These are phyloP conservation scores for Scophthalmus maximus DNA, from an alignment of 2,113 vertebrate species.

Conservation along the genomic window DNA sequence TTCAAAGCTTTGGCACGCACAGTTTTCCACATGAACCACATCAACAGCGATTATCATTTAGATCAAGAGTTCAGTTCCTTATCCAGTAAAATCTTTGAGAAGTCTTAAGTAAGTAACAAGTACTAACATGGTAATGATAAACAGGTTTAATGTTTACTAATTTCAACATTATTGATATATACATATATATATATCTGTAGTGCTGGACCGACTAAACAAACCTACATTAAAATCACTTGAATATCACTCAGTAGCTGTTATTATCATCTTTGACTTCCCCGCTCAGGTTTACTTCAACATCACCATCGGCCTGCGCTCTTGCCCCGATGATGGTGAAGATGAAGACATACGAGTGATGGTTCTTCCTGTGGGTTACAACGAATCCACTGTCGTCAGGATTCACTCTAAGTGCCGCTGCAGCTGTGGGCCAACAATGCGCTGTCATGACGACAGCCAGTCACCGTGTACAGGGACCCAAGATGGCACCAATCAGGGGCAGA, in stretches of 20 bases:
- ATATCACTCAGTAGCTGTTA: too few species aligned
- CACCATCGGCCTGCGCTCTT: conserved; percentile 87
- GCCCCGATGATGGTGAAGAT: conserved; percentile 77
- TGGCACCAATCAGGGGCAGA: conserved; percentile 23
- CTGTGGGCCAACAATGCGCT: conserved; percentile 79
- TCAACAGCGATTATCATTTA: conserved; percentile 25
- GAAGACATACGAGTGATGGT: conserved; percentile 84
- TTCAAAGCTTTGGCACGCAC: conserved; percentile 12
- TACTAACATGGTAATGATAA: too few species aligned
- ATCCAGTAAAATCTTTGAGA: too few species aligned
- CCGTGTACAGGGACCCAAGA: conserved; percentile 60
- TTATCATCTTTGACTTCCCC: background rate
- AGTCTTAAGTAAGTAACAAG: too few species aligned
- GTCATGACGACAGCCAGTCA: conserved; percentile 76
- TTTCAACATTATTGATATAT: too few species aligned
- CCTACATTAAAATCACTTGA: too few species aligned
- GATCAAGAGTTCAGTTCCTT: background rate
- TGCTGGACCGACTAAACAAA: too few species aligned
- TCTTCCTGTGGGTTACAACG: conserved; percentile 95
- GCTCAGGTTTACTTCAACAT: conserved; percentile 92
- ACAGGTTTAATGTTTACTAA: too few species aligned
- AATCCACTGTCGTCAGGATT: conserved; percentile 87
- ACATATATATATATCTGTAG: too few species aligned
- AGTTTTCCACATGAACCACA: conserved; percentile 22
- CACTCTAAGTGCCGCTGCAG: conserved; percentile 86